Percentiles rank a stretch among this genome's conserved stretches.
Evolutionary conservation across 1,140 invertebrate species (phyloP).

Genomic region (Papilio helenus): DNA sequence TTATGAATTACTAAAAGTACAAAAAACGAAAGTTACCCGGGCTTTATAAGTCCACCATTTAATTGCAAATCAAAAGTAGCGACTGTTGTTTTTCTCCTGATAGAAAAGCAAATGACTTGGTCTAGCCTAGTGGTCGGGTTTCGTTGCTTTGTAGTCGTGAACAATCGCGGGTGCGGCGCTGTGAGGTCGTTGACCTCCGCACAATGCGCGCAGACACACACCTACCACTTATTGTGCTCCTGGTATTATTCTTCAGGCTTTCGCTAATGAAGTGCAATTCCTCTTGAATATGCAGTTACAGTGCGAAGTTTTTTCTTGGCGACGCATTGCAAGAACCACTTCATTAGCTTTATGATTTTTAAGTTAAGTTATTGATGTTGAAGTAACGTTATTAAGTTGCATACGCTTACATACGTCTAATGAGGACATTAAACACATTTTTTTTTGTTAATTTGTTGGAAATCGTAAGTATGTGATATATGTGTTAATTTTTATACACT

Average conservation of each 20-base stretch:
- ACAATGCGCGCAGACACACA: constrained; percentile 26
- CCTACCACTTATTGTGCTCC: constrained; percentile 25
- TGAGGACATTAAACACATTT: not conserved
- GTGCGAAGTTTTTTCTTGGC: constrained; percentile 13
- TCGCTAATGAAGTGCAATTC: constrained; percentile 33
- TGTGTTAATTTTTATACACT: not conserved
- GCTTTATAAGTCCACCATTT: not conserved
- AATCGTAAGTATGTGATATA: not conserved
- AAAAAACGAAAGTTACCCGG: not conserved
- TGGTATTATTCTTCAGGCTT: constrained; percentile 28
- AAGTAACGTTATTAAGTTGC: not conserved
- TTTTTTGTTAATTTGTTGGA: too few relatives aligned
- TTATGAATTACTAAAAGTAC: not conserved
- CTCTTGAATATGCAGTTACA: constrained; percentile 27
- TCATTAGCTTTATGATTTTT: not conserved
- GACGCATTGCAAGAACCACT: constrained; percentile 1
- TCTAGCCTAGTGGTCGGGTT: constrained; percentile 7
- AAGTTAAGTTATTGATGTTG: not conserved
- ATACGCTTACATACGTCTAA: not conserved
- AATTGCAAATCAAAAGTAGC: not conserved
- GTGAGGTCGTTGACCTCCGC: constrained; percentile 20
- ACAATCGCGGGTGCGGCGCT: constrained; percentile 15
- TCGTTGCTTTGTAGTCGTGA: constrained; percentile 19
- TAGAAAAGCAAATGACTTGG: constrained; percentile 13
- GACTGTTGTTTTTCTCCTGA: not conserved